Evolutionary conservation across 2,797 vertebrate genomes (phyloP), one percentile per base, ranked within the genome.

Genomic region (Rhynchotus rufescens): DNA sequence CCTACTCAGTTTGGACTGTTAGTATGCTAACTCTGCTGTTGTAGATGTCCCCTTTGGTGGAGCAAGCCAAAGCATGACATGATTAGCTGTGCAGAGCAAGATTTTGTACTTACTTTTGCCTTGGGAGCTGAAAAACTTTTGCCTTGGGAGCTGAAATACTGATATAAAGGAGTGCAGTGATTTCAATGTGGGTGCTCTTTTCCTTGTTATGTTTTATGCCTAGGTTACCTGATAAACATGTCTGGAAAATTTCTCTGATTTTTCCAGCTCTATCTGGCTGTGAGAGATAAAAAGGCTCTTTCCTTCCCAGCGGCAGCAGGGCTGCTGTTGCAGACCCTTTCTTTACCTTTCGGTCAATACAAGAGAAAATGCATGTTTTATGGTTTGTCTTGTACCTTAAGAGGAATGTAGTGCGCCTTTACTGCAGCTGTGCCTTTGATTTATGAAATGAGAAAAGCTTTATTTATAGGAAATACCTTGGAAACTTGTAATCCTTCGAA

Each of bases 381-480:
- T 68, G 16, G 26, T 79, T 78, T 81, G 10, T 38, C n/a, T 61
- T 86, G n/a, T 21, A 40, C 44, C 22, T 49, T 64, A 60, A 47
- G 65, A 89, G 26, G 51, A 74, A 21, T 62, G 52, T 72, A 51
- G 32, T 42, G 57, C 60, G 22, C 26, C 84, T 88, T 95, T 73
- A 84, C 34, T 3, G 6, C 36, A 73, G 7, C 65, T 77, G 57
- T 90, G 56, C 25, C 15, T 15, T 86, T 91, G 69, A 71, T 91
- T 79, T 84, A 56, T 44, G 21, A 22, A 79, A 80, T 80, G 69
- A 60, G 52, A 69, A 84, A 84, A 84, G 34, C n/a, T 90, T 89
- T 88, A 56, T 89, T 89, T 88, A 88, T 86, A 76, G 64, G 57
- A 73, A 91, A 89, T 91, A 81, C 83, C 51, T 81, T 88, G n/a